A percentile compares a stretch with the other conserved stretches of the same genome.
These are phyloP conservation scores for Chaetodon trifasciatus DNA, from an alignment of 2,797 vertebrate genomes.

Conservation along the genomic window DNA sequence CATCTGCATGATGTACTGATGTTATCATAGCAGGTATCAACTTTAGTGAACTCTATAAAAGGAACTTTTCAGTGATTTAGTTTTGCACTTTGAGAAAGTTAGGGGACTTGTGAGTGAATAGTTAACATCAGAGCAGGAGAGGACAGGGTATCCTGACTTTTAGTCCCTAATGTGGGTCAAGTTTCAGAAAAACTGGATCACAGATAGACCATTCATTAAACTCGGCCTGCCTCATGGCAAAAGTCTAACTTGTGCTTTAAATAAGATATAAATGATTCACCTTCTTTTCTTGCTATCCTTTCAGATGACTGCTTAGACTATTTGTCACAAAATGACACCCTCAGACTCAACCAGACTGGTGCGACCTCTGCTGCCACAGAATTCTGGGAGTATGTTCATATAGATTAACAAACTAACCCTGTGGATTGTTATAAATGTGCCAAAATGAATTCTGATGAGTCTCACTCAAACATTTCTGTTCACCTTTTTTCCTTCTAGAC, in stretches of 20 bases:
- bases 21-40: not conserved
- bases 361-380: constrained; percentile 79
- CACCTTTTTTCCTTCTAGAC: constrained; percentile 55
- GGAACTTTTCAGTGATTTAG: not conserved
- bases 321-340: constrained; percentile 60
- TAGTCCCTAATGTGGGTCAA: not conserved
- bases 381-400: constrained; percentile 84
- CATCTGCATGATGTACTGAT: not conserved
- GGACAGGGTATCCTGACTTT: not conserved
- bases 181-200: not conserved
- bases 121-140: not conserved
- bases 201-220: not conserved
- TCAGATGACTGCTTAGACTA: constrained; percentile 79
- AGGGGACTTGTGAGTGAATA: not conserved
- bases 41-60: not conserved
- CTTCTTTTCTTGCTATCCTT: not conserved
- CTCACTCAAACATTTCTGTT: not conserved
- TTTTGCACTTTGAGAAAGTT: not conserved
- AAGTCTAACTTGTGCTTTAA: not conserved
- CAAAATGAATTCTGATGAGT: fast-evolving
- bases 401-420: not conserved
- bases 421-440: not conserved
- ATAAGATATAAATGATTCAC: not conserved
- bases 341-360: constrained; percentile 54
- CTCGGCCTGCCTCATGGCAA: not conserved